Percentiles rank a stretch among this genome's conserved stretches.
Conservation (phyloP, 2,113 vertebrate genomes). For the Sapajus apella region DNA sequence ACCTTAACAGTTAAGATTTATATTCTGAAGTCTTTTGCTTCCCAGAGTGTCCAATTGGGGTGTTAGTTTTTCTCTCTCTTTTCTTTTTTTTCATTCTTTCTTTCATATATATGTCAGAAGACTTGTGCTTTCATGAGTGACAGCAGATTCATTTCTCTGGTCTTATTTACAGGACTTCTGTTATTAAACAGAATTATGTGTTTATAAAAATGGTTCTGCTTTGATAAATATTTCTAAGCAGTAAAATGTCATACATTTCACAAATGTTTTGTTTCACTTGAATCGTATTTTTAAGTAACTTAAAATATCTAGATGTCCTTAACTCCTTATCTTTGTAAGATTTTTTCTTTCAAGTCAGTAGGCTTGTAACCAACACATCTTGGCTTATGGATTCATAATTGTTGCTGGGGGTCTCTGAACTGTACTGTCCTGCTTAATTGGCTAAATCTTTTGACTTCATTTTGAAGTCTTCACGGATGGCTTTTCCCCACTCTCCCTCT, state of each 20-base stretch:
- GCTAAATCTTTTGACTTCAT: not conserved
- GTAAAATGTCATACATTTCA: not conserved
- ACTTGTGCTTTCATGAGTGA: slow-evolving; percentile 19
- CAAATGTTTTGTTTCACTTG: slow-evolving; percentile 34
- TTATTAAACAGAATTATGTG: slow-evolving; percentile 18
- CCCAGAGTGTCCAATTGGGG: not conserved
- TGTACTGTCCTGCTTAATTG: not conserved
- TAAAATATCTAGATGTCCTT: not conserved
- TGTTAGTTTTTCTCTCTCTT: not conserved
- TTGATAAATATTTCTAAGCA: slow-evolving; percentile 24
- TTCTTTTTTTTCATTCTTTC: not conserved
- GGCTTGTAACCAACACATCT: not conserved
- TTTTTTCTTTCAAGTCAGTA: not conserved
- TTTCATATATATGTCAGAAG: not conserved
- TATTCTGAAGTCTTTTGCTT: slow-evolving; percentile 31
- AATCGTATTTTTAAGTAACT: slow-evolving; percentile 33
- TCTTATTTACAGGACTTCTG: not conserved
- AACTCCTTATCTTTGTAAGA: not conserved
- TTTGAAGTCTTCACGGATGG: slow-evolving; percentile 1
- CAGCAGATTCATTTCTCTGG: not conserved
- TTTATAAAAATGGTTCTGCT: not conserved
- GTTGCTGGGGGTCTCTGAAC: not conserved
- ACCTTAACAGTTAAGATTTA: not conserved
- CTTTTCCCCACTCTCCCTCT: not conserved
- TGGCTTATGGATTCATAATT: not conserved